These are phyloP conservation scores for Zenarchopterus dispar DNA, from an alignment of 2,797 vertebrate species.

Conservation along the genomic window DNA sequence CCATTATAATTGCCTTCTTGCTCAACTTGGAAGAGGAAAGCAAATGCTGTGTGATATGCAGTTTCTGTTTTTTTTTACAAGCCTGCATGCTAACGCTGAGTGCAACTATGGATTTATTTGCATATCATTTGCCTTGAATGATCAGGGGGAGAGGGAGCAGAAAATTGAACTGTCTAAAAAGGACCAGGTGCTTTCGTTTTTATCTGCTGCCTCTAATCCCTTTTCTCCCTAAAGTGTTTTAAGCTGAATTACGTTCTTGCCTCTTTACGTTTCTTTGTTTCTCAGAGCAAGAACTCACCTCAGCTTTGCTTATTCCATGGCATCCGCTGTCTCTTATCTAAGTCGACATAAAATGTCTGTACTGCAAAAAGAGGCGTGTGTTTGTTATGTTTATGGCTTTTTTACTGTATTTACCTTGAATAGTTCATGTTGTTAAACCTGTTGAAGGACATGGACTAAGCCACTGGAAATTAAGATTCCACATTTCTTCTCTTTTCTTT, in stretches of 20 bases:
- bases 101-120: slow-evolving; percentile 33
- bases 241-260: background rate
- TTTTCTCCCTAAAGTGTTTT: background rate
- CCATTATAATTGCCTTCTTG: background rate
- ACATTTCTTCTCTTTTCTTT: background rate
- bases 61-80: background rate
- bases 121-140: slow-evolving; percentile 23
- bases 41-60: background rate
- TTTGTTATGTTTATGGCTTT: slow-evolving; percentile 38
- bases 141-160: slow-evolving; percentile 5
- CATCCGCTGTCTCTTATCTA: slow-evolving; percentile 14
- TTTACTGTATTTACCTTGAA: slow-evolving; percentile 33
- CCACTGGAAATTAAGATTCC: background rate
- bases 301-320: slow-evolving; percentile 1
- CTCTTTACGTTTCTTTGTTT: slow-evolving; percentile 4
- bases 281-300: background rate
- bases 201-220: background rate
- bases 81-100: background rate
- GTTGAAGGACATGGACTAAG: slow-evolving; percentile 5
- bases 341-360: slow-evolving; percentile 15
- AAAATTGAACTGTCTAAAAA: slow-evolving; percentile 19
- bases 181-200: slow-evolving; percentile 27
- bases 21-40: background rate
- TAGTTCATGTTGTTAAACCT: background rate
- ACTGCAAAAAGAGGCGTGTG: slow-evolving; percentile 18